Evolutionary conservation across 2,888 invertebrate species (phyloP).

Genomic region (Theodoxus fluviatilis): DNA sequence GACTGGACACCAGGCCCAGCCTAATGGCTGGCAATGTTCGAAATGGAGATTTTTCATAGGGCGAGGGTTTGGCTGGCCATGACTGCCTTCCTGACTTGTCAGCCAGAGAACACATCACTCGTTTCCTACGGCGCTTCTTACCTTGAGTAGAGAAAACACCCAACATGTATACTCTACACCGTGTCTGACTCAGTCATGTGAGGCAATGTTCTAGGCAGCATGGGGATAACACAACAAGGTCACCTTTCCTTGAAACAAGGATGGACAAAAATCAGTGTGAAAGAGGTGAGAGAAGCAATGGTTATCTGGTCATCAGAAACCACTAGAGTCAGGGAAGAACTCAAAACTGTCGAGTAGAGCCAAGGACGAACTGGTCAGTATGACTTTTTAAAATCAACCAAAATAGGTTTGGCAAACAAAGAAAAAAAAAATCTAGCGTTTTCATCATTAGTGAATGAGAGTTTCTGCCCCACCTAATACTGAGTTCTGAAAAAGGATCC

Average conservation of each 20-base stretch:
- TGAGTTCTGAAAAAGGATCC: no score
- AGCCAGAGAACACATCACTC: constrained; percentile 1
- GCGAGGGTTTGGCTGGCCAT: constrained; percentile 42
- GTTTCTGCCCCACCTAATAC: no score
- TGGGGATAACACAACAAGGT: not conserved
- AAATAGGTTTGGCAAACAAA: no score
- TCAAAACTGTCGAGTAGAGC: no score
- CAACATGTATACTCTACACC: not conserved
- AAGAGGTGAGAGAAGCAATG: not conserved
- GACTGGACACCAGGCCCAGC: constrained; percentile 40
- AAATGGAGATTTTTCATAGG: constrained; percentile 43
- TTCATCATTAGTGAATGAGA: no score
- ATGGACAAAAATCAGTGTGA: not conserved
- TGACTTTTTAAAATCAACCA: no score
- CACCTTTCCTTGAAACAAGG: not conserved
- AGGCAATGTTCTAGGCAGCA: not conserved
- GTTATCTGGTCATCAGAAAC: not conserved
- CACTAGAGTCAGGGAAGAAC: not conserved
- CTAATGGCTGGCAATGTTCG: constrained; percentile 52
- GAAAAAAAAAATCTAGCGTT: no score
- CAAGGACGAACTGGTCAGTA: no score
- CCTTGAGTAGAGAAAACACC: constrained; percentile 26
- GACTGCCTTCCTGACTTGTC: no score
- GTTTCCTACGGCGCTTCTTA: constrained; percentile 26
- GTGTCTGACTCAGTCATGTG: not conserved